Evolutionary conservation across 2,113 vertebrate genomes (phyloP), one percentile per base, ranked within the genome.

Genomic region (Ammospiza caudacuta): DNA sequence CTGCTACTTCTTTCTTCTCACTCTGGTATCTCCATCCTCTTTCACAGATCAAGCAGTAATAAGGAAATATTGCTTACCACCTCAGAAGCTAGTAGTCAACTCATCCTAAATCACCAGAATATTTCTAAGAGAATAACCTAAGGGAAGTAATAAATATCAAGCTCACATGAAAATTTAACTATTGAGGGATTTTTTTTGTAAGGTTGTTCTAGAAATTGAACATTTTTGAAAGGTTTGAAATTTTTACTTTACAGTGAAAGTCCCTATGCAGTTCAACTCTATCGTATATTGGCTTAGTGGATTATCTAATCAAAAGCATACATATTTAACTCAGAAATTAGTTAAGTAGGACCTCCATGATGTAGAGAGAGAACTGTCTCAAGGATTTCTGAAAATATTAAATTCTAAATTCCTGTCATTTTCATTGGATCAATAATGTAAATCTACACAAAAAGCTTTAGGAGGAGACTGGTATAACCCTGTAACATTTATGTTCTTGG

Each of bases 81-180:
- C 46, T 29, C 54, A 84, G 63, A 74, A 87, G 14, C 24, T 37
- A 78, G 25, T 58, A 66, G 24, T 61, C 59, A 80, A 87, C n/a
- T 75, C 25, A 84, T 89, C 72, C 35, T 93, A 92, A 96, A 96
- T 95, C 44, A 86, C 22, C 25, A 16, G 84, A 89, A 27, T 76
- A 80, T 95, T 96, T 92, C 62, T 85, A 73, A 66, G 13, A 81
- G n/a, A 31, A 49, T 80, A 43, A 81, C 6, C 7, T 69, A 83
- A 95, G 94, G 74, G 92, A 97, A 95, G 69, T 67, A 96, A 96
- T 96, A 96, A 97, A 96, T 85, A 67, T 90, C 86, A 97, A 92
- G 66, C 15, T 74, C 20, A 76, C 27, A 62, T 91, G 37, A 90
- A 94, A 96, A 96, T 66, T 51, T 94, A 77, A 33, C 13, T 37